Evolutionary conservation across 2,888 invertebrate species (phyloP), one percentile per base, ranked within the genome.

Genomic region (Lissonota sp.): DNA sequence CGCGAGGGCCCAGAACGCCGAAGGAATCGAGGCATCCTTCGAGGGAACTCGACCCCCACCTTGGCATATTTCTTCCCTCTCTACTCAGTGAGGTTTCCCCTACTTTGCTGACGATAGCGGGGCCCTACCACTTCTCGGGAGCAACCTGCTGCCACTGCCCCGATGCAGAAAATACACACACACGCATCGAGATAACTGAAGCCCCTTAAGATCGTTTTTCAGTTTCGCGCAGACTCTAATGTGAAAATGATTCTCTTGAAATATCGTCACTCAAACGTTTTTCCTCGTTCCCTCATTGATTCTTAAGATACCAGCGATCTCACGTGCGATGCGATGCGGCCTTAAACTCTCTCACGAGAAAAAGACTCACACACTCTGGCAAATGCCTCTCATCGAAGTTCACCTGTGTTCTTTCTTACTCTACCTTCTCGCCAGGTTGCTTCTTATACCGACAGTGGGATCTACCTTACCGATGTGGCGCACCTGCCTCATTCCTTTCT

Each of bases 131-230:
- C 76, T 82, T 80, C 69, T 58, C 16, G 42, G 26, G 42, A 40
- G 77, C 82, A 74, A 77, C 60, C 63, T 58, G 82, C 40, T 71
- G 82, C 76, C 82, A 80, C 40, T 71, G 82, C 76, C 82, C 84
- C 85, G 80, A 26, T 26, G 83, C 58, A 85, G 83, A 80, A 82
- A 16, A 76, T 63, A 79, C 16, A 79, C 40, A 55, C 71, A 79
- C 16, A 79, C 40, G 58, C 71, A 74, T 39, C 53, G 37, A 44
- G 62, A 80, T 64, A 80, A 40, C 55, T 26, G 5, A 12, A 26
- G 55, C 8, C 16, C 7, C 55, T 8, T 16, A 37, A 42, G 12
- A 5, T 40, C 5, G n/a, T 12, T 39, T 16, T n/a, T 16, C 39
- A 26, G n/a, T 26, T 57, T 66, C 67, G 67, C 75, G 3, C n/a